These are phyloP conservation scores for Mamestra brassicae DNA, from an alignment of 2,888 invertebrate species.

Conservation along the genomic window DNA sequence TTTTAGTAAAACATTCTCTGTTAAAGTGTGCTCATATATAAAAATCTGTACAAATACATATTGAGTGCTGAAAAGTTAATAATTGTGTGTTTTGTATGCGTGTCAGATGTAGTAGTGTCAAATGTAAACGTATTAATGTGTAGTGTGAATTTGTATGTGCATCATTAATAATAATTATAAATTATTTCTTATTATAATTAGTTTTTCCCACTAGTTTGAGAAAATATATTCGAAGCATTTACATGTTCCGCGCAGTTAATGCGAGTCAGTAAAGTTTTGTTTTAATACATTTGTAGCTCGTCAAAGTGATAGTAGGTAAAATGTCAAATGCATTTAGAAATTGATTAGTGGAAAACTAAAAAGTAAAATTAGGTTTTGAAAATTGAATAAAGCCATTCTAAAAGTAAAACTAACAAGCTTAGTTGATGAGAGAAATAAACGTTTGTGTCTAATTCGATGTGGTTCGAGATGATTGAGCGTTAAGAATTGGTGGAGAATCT, in stretches of 20 bases:
- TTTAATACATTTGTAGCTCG: slow-evolving; percentile 51
- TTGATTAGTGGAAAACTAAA: slow-evolving; percentile 78
- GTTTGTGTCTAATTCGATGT: too few species aligned
- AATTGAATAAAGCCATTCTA: slow-evolving; percentile 80
- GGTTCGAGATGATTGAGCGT: neutral
- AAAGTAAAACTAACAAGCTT: slow-evolving; percentile 81
- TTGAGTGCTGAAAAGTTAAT: slow-evolving; percentile 66
- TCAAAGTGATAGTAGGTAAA: slow-evolving; percentile 50
- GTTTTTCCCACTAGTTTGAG: slow-evolving; percentile 61
- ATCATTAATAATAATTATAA: slow-evolving; percentile 52
- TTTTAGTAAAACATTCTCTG: slow-evolving; percentile 89
- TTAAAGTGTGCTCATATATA: slow-evolving; percentile 82
- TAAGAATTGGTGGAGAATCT: neutral
- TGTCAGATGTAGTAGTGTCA: slow-evolving; percentile 56
- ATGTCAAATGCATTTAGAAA: slow-evolving; percentile 64
- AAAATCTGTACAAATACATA: slow-evolving; percentile 68
- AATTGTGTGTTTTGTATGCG: slow-evolving; percentile 59
- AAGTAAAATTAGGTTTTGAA: slow-evolving; percentile 70
- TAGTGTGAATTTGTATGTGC: slow-evolving; percentile 56
- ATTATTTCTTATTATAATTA: slow-evolving; percentile 62
- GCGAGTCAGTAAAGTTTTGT: slow-evolving; percentile 54
- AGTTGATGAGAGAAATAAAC: slow-evolving; percentile 69
- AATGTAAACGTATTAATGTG: slow-evolving; percentile 48
- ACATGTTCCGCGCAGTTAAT: slow-evolving; percentile 47
- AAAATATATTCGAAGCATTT: slow-evolving; percentile 55